Evolutionary conservation across 2,113 vertebrate genomes (phyloP), one percentile per base, ranked within the genome.

Genomic region (Toxotes chatareus): DNA sequence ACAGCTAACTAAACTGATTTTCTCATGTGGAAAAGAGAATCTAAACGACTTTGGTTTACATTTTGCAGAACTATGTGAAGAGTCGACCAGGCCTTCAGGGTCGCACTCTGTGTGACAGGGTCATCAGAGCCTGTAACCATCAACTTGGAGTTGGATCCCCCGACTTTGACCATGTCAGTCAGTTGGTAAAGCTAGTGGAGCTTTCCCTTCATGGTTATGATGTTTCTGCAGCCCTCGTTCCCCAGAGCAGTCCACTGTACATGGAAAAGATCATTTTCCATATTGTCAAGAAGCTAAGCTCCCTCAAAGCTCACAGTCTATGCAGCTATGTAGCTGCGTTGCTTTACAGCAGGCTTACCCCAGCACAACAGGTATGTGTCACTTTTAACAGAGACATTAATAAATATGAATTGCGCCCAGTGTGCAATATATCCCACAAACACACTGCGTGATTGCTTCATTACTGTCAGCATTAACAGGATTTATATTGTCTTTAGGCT

Each of bases 221-320:
- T 0, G 9, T 68, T 0, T 88, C 91, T 4, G 36, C 90, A 3
- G 87, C 89, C 1, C 73, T 90, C 0, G 44, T 86, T 4, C 64
- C 83, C 1, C 93, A 94, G 36, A 89, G 89, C 2, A 82, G 79
- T 1, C 93, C 94, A 0, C 93, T 98, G 5, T 99, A 99, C 89
- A 93, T 98, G 89, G 98, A 98, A 90, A 97, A 97, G 71, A 97
- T 99, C 21, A 83, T 98, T 4, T 97, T 96, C 82, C 96, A 98
- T 46, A 93, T 98, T 23, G 79, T 98, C 17, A 94, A 95, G 57
- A 97, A 96, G 38, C 23, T 94, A 0, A 92, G 90, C 0, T 17
- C 86, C 2, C 83, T 68, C 0, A 91, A 91, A 38, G 82, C 76
- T 27, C 88, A 87, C 0, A 74, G 49, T 1, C 83, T 88, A 13